phyloP scores from a whole-genome alignment of 2,888 invertebrate species.

The Lottia scabra region DNA sequence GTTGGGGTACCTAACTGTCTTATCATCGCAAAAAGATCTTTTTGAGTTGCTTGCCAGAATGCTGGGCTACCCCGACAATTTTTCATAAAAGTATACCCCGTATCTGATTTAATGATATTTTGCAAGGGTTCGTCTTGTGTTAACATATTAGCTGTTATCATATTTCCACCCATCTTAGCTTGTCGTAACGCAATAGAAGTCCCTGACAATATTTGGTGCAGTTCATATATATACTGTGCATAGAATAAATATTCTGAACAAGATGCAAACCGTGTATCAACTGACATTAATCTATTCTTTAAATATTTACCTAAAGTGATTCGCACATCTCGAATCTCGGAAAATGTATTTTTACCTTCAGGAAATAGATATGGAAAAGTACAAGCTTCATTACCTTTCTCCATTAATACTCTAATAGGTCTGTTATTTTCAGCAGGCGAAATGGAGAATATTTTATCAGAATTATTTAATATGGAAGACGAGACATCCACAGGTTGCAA shows the following conservation, averaged over 20 bases:
- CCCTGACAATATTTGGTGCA: conserved; percentile 18
- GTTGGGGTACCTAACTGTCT: too few species aligned
- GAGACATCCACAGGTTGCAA: conserved; percentile 23
- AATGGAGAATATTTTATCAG: conserved; percentile 20
- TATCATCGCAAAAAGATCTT: too few species aligned
- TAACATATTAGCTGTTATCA: conserved; percentile 16
- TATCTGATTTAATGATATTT: too few species aligned
- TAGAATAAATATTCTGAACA: conserved; percentile 24
- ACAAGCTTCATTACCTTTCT: conserved; percentile 19
- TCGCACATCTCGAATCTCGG: conserved; percentile 6
- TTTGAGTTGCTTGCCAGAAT: too few species aligned
- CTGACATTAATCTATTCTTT: conserved; percentile 13
- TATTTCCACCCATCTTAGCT: neutral
- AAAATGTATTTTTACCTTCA: conserved; percentile 5
- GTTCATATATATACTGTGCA: conserved; percentile 26
- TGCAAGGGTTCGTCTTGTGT: conserved; percentile 9
- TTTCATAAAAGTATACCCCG: too few species aligned
- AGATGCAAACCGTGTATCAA: conserved; percentile 19
- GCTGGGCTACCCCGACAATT: too few species aligned
- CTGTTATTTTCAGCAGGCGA: conserved; percentile 20
- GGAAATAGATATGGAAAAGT: conserved; percentile 28
- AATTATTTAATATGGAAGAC: conserved; percentile 12
- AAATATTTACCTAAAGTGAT: conserved; percentile 17
- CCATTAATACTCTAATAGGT: conserved; percentile 5
- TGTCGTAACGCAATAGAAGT: conserved; percentile 24